Percentiles rank a stretch among this genome's conserved stretches.
Evolutionary conservation across 2,888 invertebrate species (phyloP).

Genomic region (Entomobrya proxima): DNA sequence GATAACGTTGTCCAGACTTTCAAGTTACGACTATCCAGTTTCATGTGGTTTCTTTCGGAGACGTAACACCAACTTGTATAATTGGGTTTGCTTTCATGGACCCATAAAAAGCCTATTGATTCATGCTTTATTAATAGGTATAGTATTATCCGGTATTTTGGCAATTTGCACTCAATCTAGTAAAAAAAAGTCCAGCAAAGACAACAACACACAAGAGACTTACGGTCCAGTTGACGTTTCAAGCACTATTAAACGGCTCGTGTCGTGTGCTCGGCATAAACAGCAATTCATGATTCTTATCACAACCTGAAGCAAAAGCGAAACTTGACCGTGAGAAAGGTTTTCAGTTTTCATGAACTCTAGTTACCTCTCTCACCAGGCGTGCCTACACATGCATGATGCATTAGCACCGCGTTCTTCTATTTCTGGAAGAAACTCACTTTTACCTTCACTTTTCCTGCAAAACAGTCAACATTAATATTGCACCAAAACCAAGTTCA

Average conservation of each 20-base stretch:
- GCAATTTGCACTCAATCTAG: background rate
- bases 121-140: background rate
- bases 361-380: background rate
- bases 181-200: background rate
- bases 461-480: background rate
- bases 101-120: constrained; percentile 16
- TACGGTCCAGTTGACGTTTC: background rate
- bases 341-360: constrained; percentile 18
- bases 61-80: background rate
- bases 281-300: background rate
- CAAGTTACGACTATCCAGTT: background rate
- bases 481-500: background rate
- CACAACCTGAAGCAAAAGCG: background rate
- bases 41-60: background rate
- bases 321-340: constrained; percentile 35
- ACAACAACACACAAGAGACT: background rate
- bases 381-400: background rate
- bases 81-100: background rate
- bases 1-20: background rate
- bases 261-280: too few species aligned
- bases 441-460: background rate
- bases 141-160: background rate
- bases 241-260: background rate
- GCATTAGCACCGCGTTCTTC: background rate
- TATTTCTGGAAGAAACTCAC: background rate